phyloP scores from a whole-genome alignment of 2,888 invertebrate genomes.

The Drosophila borealis region DNA sequence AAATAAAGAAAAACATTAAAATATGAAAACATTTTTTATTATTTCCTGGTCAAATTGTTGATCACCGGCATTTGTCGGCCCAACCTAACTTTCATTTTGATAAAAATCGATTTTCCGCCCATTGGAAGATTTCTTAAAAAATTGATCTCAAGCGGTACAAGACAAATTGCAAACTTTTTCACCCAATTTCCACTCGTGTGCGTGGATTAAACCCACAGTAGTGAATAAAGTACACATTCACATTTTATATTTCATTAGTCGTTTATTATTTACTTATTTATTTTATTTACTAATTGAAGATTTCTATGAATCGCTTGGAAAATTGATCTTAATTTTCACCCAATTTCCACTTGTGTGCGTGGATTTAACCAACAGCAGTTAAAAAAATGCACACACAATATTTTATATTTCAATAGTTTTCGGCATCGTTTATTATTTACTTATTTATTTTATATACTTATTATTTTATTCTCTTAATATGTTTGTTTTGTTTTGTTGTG shows the following conservation, averaged over 20 bases:
- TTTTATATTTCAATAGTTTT: neutral
- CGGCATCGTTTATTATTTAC: conserved; percentile 30
- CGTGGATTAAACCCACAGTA: no score
- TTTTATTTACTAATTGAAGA: conserved; percentile 13
- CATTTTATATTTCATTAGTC: conserved; percentile 2
- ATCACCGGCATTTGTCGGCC: neutral
- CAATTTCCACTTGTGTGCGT: no score
- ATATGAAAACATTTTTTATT: conserved; percentile 37
- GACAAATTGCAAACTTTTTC: no score
- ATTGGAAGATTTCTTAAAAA: neutral
- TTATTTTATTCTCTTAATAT: conserved; percentile 15
- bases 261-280: conserved; percentile 27
- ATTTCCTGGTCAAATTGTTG: neutral
- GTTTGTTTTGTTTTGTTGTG: conserved; percentile 15
- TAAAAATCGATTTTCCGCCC: no score
- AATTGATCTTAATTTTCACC: no score
- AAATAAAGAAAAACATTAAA: conserved; percentile 65
- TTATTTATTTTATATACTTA: conserved; percentile 18
- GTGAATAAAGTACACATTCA: no score
- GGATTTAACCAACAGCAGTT: no score
- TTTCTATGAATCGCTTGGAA: no score
- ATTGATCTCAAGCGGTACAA: no score
- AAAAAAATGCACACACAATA: no score
- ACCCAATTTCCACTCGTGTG: no score
- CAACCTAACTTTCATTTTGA: no score